These are phyloP conservation scores for Galerucella nymphaeae DNA, from an alignment of 2,888 invertebrate species.

Conservation along the genomic window DNA sequence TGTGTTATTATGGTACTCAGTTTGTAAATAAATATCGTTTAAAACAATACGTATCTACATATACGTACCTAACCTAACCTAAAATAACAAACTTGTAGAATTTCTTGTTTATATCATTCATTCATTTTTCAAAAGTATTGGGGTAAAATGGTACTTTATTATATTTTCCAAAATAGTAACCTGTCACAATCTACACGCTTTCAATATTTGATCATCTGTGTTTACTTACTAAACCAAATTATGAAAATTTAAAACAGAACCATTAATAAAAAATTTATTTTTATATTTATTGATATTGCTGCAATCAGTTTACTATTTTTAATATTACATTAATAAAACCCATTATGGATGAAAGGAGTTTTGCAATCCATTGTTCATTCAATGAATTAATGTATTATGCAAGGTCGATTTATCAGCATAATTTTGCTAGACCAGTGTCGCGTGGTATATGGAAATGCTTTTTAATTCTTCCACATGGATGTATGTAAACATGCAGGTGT, in stretches of 20 bases:
- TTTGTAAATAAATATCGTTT: too few species aligned
- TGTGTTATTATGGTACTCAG: background rate
- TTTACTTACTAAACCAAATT: too few species aligned
- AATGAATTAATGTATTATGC: background rate
- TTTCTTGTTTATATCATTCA: too few species aligned
- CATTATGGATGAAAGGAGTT: background rate
- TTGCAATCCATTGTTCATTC: background rate
- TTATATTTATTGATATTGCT: background rate
- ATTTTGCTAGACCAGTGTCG: background rate
- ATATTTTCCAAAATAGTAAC: too few species aligned
- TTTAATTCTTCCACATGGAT: slow-evolving; percentile 2
- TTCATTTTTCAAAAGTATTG: too few species aligned
- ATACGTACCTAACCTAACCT: too few species aligned
- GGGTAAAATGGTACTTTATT: too few species aligned
- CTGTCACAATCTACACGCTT: too few species aligned
- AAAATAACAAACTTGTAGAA: too few species aligned
- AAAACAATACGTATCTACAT: too few species aligned
- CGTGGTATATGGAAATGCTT: background rate
- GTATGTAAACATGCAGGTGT: slow-evolving; percentile 6
- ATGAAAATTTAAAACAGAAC: too few species aligned
- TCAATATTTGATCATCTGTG: too few species aligned
- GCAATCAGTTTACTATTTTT: background rate
- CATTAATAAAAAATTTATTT: background rate
- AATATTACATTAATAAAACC: background rate
- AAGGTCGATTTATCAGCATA: background rate